Evolutionary conservation across 1,140 invertebrate genomes (phyloP), one percentile per base, ranked within the genome.

Genomic region (Polypedilum pembai): DNA sequence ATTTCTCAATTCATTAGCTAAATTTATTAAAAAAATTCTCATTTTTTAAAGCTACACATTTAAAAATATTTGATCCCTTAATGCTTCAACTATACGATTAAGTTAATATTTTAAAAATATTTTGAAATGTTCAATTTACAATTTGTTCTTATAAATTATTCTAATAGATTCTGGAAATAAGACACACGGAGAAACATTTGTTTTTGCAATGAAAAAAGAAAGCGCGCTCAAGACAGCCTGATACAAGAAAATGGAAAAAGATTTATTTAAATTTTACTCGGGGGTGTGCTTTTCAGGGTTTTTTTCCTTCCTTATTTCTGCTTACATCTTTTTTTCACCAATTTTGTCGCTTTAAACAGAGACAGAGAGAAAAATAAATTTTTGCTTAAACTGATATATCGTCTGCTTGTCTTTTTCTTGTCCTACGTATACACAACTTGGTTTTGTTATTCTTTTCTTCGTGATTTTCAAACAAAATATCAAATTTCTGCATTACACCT

Each of bases 201-300:
- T 33, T 56, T 56, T 56, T 56, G 12, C 12, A 56, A n/a, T 56
- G 45, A 56, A n/a, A 56, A 56, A 33, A 33, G 24, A 33, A 33
- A 33, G 24, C 24, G 24, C 24, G 24, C 24, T 5, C 24, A 33
- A 33, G 5, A 33, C 24, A 33, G 24, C 5, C 24, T 33, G 24
- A 33, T 33, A 33, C 2, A 56, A 56, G n/a, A n/a, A n/a, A 15
- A 56, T n/a, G 45, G 12, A 56, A 56, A n/a, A 56, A 56, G 45
- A 56, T 56, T 56, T 56, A 56, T 56, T 56, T 56, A 56, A 8
- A 56, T 56, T 56, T 56, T 56, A 56, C 45, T 56, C 45, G 45
- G 45, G 45, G 45, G 45, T 56, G 45, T 12, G 45, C 45, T 56
- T 56, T 56, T 56, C 10, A 1, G 12, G 12, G 45, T n/a, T 12